Evolutionary conservation across 2,113 vertebrate genomes (phyloP).

Genomic region (Poeciliopsis occidentalis): DNA sequence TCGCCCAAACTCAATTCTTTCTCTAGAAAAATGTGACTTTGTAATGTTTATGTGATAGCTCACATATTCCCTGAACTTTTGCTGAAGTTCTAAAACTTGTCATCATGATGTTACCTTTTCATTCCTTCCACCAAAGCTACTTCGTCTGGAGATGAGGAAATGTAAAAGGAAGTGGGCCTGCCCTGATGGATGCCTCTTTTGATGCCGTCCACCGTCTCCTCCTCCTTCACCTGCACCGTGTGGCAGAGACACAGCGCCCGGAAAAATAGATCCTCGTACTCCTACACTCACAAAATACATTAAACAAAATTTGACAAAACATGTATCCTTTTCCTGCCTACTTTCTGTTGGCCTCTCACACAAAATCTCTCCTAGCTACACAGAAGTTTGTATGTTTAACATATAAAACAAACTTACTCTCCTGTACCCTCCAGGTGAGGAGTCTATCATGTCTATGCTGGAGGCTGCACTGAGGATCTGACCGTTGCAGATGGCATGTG

Average conservation of each 20-base stretch:
- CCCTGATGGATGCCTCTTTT: slow-evolving; percentile 85
- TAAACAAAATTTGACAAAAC: not conserved
- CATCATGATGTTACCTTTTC: slow-evolving; percentile 82
- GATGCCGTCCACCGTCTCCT: slow-evolving; percentile 87
- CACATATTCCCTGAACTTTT: not conserved
- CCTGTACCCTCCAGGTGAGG: slow-evolving; percentile 86
- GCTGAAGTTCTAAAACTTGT: not conserved
- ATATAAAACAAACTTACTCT: slow-evolving; percentile 79
- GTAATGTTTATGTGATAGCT: not conserved
- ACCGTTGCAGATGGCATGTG: slow-evolving; percentile 92
- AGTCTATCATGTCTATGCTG: slow-evolving; percentile 97
- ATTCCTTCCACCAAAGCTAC: slow-evolving; percentile 96
- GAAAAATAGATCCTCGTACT: slow-evolving; percentile 95
- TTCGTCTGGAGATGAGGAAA: slow-evolving; percentile 96
- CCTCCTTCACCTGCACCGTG: slow-evolving; percentile 96
- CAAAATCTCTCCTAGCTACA: not conserved
- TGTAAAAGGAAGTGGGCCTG: slow-evolving; percentile 89
- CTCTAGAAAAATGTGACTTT: not conserved
- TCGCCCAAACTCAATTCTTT: not conserved
- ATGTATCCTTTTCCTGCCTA: not conserved
- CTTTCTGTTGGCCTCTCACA: not conserved
- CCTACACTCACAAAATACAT: slow-evolving; percentile 72
- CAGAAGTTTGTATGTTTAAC: not conserved
- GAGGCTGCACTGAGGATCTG: slow-evolving; percentile 88
- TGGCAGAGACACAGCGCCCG: slow-evolving; percentile 96